These are phyloP conservation scores for Psix sp. DNA, from an alignment of 1,140 invertebrate species.

Conservation along the genomic window DNA sequence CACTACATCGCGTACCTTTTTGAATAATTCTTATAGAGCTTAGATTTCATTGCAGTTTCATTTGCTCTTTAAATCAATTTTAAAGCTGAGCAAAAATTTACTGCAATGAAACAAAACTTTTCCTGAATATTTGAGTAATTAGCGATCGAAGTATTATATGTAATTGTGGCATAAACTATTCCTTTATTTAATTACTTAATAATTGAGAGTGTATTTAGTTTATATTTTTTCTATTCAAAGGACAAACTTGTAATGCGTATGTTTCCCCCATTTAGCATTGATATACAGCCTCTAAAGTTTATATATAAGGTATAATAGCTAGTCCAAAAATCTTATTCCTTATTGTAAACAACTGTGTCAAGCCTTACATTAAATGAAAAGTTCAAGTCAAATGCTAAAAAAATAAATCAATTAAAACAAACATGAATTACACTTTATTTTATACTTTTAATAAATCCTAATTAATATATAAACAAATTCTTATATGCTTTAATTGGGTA, in stretches of 20 bases:
- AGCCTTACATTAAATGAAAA: constrained; percentile 45
- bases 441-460: no score
- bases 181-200: constrained; percentile 49
- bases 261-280: constrained; percentile 45
- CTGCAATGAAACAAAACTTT: no score
- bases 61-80: no score
- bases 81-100: no score
- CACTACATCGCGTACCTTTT: constrained; percentile 64
- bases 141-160: constrained; percentile 53
- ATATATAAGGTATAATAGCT: constrained; percentile 38
- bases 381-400: constrained; percentile 37
- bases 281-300: constrained; percentile 20
- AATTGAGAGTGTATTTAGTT: constrained; percentile 50
- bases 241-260: constrained; percentile 40
- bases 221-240: constrained; percentile 62
- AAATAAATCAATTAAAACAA: neutral
- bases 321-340: constrained; percentile 34
- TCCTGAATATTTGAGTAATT: constrained; percentile 14
- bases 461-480: no score
- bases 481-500: no score
- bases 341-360: constrained; percentile 47
- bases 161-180: constrained; percentile 38
- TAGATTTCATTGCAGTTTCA: no score
- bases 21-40: constrained; percentile 14
- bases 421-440: no score